These are phyloP conservation scores for Turritopsis rubra DNA, from an alignment of 30 jellyfish, hydroid and myxozoan genomes.

Conservation along the genomic window DNA sequence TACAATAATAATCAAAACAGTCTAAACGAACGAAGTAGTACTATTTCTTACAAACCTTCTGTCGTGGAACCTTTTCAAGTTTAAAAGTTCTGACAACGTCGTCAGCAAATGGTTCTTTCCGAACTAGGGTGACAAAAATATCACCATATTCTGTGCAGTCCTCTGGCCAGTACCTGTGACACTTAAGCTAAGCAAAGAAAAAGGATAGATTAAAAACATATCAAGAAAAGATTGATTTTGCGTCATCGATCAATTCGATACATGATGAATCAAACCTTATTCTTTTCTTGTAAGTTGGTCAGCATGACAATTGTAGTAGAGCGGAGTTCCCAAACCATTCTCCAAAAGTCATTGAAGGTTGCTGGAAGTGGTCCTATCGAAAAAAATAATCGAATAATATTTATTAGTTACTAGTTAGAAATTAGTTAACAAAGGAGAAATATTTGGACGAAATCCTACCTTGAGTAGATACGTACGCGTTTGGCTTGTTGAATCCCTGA, in stretches of 20 bases:
- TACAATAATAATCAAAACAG: background rate
- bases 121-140: constrained; percentile 44
- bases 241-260: too few species aligned
- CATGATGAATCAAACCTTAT: constrained; percentile 67
- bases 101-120: constrained; percentile 82
- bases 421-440: background rate
- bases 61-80: constrained; percentile 43
- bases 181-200: constrained; percentile 44
- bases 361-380: constrained; percentile 84
- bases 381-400: background rate
- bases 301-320: constrained; percentile 74
- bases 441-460: constrained; percentile 36
- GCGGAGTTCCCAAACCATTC: constrained; percentile 89
- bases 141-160: constrained; percentile 78
- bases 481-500: constrained; percentile 77
- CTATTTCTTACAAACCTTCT: background rate
- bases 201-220: background rate
- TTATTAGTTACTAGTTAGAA: background rate
- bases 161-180: constrained; percentile 98
- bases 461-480: constrained; percentile 80
- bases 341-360: constrained; percentile 89
- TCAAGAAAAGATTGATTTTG: background rate
- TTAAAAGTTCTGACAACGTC: constrained; percentile 58
- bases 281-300: constrained; percentile 81
- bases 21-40: too few species aligned